Percentiles rank a stretch among this genome's conserved stretches.
These are phyloP conservation scores for Calliopum simillimum DNA, from an alignment of 2,888 invertebrate genomes.

Conservation along the genomic window DNA sequence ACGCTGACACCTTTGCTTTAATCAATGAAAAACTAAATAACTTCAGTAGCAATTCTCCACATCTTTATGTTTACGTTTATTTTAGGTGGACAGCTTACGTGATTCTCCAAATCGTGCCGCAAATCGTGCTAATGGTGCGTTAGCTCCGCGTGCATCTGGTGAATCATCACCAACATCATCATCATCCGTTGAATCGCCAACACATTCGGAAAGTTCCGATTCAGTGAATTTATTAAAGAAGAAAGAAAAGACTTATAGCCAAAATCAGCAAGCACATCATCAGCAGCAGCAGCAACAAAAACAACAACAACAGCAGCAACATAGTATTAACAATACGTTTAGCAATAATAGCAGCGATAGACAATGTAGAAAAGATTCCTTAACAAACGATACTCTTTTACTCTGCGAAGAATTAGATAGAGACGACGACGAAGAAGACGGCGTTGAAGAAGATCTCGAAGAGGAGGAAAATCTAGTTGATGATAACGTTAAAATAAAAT, in stretches of 20 bases:
- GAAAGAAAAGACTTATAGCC: slow-evolving; percentile 36
- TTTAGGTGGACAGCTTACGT: slow-evolving; percentile 65
- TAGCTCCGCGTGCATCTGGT: slow-evolving; percentile 67
- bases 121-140: slow-evolving; percentile 63
- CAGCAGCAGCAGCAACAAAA: slow-evolving; percentile 54
- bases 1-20: too few relatives aligned
- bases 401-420: slow-evolving; percentile 63
- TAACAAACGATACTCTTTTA: slow-evolving; percentile 62
- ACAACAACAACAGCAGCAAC: slow-evolving; percentile 59
- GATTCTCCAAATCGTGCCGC: slow-evolving; percentile 62
- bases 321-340: slow-evolving; percentile 40
- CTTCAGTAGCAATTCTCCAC: background rate
- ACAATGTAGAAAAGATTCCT: slow-evolving; percentile 59
- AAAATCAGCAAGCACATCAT: slow-evolving; percentile 43
- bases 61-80: slow-evolving; percentile 2
- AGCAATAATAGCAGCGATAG: slow-evolving; percentile 58
- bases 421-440: slow-evolving; percentile 58
- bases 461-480: slow-evolving; percentile 42
- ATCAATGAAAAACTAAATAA: too few relatives aligned
- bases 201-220: slow-evolving; percentile 60
- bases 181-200: slow-evolving; percentile 66
- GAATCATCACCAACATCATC: slow-evolving; percentile 68
- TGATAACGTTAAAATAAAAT: slow-evolving; percentile 37
- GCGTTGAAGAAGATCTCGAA: slow-evolving; percentile 45
- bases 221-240: slow-evolving; percentile 59